phyloP scores from a whole-genome alignment of 2,888 invertebrate species.

The Boloria euphrosyne region DNA sequence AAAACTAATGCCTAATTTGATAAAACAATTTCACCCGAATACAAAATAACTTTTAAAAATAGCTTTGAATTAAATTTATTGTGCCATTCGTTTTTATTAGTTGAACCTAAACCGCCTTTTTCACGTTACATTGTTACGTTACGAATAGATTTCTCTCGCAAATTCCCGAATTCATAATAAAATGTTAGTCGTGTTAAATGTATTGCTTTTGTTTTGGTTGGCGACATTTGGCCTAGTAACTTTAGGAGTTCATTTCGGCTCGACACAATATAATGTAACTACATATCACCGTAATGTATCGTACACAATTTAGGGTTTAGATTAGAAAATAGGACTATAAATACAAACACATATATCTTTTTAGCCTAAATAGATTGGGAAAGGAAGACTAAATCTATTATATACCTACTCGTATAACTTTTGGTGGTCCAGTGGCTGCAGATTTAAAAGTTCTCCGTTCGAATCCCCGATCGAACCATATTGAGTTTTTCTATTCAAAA shows the following conservation, averaged over 20 bases:
- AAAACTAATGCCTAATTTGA: too few species aligned
- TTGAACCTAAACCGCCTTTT: slow-evolving; percentile 27
- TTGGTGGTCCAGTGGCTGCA: too few species aligned
- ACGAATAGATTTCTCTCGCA: slow-evolving; percentile 19
- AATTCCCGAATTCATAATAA: slow-evolving; percentile 14
- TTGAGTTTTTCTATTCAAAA: too few species aligned
- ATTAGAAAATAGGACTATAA: not conserved
- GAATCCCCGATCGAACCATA: too few species aligned
- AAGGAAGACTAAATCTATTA: too few species aligned
- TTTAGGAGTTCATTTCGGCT: slow-evolving; percentile 4
- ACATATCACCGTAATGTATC: not conserved
- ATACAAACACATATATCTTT: not conserved
- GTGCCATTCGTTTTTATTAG: slow-evolving; percentile 39
- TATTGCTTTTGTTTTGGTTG: slow-evolving; percentile 10
- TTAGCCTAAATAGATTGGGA: not conserved
- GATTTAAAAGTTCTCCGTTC: too few species aligned
- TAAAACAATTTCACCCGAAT: slow-evolving; percentile 2
- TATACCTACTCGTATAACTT: too few species aligned
- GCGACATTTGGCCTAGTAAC: slow-evolving; percentile 19
- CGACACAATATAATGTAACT: not conserved
- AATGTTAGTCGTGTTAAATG: slow-evolving; percentile 11
- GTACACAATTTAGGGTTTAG: not conserved
- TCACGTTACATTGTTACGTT: slow-evolving; percentile 23
- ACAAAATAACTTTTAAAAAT: slow-evolving; percentile 44
- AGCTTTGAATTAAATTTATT: slow-evolving; percentile 43